phyloP scores from a whole-genome alignment of 2,888 invertebrate genomes.

The Orthosia gracilis region DNA sequence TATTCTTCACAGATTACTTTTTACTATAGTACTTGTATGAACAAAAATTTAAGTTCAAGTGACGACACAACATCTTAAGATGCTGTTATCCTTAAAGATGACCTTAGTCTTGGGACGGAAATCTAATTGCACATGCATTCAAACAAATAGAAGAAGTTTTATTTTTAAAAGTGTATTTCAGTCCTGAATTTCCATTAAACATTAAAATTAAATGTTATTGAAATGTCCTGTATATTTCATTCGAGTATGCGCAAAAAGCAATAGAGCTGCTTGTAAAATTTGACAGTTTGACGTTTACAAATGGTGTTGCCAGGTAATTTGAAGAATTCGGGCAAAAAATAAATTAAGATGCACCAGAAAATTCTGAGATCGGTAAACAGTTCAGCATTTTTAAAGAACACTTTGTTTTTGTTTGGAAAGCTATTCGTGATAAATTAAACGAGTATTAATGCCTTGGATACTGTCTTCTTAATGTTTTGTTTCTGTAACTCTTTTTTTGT shows the following conservation, averaged over 20 bases:
- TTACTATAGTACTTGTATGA: no score
- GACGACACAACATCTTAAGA: no score
- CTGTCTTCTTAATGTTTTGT: slow-evolving; percentile 25
- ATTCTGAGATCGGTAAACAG: slow-evolving; percentile 4
- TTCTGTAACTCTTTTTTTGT: slow-evolving; percentile 1
- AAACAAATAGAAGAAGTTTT: not conserved
- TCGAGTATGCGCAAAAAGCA: slow-evolving; percentile 10
- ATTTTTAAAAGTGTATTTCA: not conserved
- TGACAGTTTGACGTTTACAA: slow-evolving; percentile 48
- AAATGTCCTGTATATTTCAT: slow-evolving; percentile 26
- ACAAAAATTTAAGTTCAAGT: no score
- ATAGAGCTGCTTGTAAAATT: slow-evolving; percentile 32
- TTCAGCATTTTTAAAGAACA: not conserved
- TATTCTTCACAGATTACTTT: no score
- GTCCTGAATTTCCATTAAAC: not conserved
- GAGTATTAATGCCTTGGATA: not conserved
- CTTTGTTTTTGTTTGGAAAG: slow-evolving; percentile 11
- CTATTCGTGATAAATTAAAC: not conserved
- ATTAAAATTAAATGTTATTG: not conserved
- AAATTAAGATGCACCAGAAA: slow-evolving; percentile 6
- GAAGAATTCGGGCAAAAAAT: slow-evolving; percentile 29
- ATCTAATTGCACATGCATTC: not conserved
- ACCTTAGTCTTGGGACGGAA: no score
- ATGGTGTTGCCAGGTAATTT: slow-evolving; percentile 37
- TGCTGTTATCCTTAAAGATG: no score